A percentile compares a stretch with the other conserved stretches of the same genome.
These are phyloP conservation scores for Caenorhabditis inopinata DNA, from an alignment of 1,140 invertebrate genomes.

Conservation along the genomic window DNA sequence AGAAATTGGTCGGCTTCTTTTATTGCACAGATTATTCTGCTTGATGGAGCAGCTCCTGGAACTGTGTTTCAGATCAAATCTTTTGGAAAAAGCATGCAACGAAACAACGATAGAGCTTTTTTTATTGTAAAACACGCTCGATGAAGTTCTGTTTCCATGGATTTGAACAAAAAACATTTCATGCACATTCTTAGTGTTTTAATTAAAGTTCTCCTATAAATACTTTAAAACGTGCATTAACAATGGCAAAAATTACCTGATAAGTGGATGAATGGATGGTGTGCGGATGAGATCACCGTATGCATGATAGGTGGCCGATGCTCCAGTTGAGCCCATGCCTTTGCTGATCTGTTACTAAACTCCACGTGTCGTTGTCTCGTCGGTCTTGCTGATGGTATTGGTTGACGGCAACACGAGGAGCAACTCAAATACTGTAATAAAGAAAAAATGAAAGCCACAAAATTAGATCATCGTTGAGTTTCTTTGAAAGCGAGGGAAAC, in stretches of 20 bases:
- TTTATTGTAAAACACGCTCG: too few species aligned
- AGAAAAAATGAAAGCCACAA: background rate
- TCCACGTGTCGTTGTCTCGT: constrained; percentile 16
- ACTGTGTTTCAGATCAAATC: background rate
- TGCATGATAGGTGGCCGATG: constrained; percentile 39
- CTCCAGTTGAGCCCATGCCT: constrained; percentile 41
- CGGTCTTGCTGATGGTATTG: constrained; percentile 4
- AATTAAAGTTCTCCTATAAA: background rate
- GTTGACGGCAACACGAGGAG: constrained; percentile 28
- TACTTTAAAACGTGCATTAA: background rate
- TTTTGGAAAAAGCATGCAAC: background rate
- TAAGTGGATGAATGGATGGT: constrained; percentile 43
- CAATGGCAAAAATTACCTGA: background rate
- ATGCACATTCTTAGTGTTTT: too few species aligned
- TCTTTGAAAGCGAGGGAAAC: background rate
- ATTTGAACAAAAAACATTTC: too few species aligned
- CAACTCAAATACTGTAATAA: constrained; percentile 19
- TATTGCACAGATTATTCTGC: constrained; percentile 23
- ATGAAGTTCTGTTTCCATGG: too few species aligned
- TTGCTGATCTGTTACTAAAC: background rate
- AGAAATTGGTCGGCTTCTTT: constrained; percentile 17
- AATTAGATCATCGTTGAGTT: background rate
- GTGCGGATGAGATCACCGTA: constrained; percentile 42
- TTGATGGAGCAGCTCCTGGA: constrained; percentile 25
- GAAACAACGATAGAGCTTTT: too few species aligned